A percentile compares a stretch with the other conserved stretches of the same genome.
phyloP scores from a whole-genome alignment of 2,797 vertebrate species.

The Valencia hispanica region DNA sequence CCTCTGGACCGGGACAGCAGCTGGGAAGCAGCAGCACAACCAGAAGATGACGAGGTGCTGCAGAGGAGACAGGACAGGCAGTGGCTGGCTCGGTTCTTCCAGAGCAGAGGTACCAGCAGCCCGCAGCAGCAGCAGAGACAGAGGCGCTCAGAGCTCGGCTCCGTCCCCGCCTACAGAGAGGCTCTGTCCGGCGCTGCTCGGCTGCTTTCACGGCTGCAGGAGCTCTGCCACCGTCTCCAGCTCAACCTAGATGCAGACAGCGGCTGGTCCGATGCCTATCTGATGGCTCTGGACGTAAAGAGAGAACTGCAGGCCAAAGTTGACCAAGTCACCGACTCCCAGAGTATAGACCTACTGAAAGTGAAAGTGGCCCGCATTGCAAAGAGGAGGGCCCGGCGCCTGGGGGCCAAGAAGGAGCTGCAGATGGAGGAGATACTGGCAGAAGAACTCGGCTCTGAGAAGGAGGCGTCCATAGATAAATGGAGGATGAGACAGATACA shows the following conservation, averaged over 20 bases:
- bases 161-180: slow-evolving; percentile 34
- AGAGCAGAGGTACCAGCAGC: background rate
- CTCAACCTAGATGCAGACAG: slow-evolving; percentile 64
- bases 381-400: slow-evolving; percentile 78
- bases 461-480: slow-evolving; percentile 85
- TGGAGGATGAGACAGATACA: slow-evolving; percentile 88
- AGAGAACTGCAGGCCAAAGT: slow-evolving; percentile 61
- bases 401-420: slow-evolving; percentile 63
- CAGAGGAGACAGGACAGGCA: slow-evolving; percentile 65
- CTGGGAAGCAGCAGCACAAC: background rate
- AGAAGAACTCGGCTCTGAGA: slow-evolving; percentile 70
- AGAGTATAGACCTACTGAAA: slow-evolving; percentile 58
- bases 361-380: slow-evolving; percentile 66
- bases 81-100: slow-evolving; percentile 71
- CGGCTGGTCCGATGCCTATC: slow-evolving; percentile 70
- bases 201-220: slow-evolving; percentile 68
- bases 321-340: slow-evolving; percentile 56
- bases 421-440: slow-evolving; percentile 69
- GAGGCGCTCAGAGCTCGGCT: background rate
- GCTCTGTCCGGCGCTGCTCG: slow-evolving; percentile 63
- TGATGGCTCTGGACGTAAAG: slow-evolving; percentile 51
- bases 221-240: slow-evolving; percentile 71
- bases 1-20: background rate
- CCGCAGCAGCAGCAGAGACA: background rate
- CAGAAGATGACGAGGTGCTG: slow-evolving; percentile 31